phyloP scores from a whole-genome alignment of 2,797 vertebrate species.

The Distichodus sexfasciatus region DNA sequence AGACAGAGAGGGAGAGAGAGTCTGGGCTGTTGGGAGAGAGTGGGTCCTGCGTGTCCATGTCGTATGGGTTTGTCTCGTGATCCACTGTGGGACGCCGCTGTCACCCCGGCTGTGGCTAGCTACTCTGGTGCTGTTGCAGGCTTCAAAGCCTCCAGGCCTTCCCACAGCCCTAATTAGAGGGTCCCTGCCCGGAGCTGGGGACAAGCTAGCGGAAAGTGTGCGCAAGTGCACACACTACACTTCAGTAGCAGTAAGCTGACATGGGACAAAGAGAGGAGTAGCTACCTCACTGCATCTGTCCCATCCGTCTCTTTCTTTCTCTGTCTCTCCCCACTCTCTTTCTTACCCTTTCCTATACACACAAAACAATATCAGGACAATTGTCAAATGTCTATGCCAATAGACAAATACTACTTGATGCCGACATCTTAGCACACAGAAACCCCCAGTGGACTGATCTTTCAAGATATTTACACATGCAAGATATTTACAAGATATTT shows the following conservation, averaged over 20 bases:
- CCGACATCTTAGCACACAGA: too few species aligned
- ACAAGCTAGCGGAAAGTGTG: constrained; percentile 51
- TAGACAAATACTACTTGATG: too few species aligned
- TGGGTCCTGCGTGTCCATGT: constrained; percentile 52
- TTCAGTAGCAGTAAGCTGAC: constrained; percentile 48
- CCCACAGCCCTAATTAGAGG: constrained; percentile 61
- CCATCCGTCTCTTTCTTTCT: constrained; percentile 5
- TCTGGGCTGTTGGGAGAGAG: neutral
- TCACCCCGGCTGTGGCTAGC: constrained; percentile 57
- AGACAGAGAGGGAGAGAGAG: too few species aligned
- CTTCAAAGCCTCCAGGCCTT: constrained; percentile 60
- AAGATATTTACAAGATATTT: too few species aligned
- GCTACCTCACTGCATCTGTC: constrained; percentile 34
- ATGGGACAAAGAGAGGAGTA: constrained; percentile 45
- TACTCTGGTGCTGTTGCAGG: constrained; percentile 55
- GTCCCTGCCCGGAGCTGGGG: constrained; percentile 49
- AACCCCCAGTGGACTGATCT: too few species aligned
- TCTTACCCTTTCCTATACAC: neutral
- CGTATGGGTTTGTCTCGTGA: constrained; percentile 55
- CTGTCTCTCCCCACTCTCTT: neutral
- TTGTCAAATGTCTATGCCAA: too few species aligned
- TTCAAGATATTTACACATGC: too few species aligned
- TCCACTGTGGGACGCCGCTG: constrained; percentile 57
- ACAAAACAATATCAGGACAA: too few species aligned
- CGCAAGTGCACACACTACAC: constrained; percentile 57